Percentiles rank a stretch among this genome's conserved stretches.
phyloP scores from a whole-genome alignment of 2,113 vertebrate species.

The Pimephales promelas region DNA sequence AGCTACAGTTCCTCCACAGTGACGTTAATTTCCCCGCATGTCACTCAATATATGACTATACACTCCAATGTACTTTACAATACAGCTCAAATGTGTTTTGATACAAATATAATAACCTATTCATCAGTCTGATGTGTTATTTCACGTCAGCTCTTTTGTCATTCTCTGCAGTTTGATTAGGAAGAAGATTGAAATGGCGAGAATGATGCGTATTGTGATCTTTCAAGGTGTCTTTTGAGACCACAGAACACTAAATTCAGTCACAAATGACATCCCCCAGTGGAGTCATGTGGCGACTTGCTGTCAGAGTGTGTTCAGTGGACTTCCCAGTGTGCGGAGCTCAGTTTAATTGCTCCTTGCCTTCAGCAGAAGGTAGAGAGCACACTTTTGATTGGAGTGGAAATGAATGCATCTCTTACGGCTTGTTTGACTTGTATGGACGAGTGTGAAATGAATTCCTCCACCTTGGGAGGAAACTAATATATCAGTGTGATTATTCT shows the following conservation, averaged over 20 bases:
- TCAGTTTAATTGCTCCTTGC: conserved; percentile 1
- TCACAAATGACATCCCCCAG: background rate
- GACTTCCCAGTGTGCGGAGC: background rate
- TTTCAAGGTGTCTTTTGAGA: conserved; percentile 22
- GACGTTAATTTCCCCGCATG: background rate
- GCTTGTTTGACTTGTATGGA: conserved; percentile 6
- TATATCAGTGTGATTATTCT: conserved; percentile 7
- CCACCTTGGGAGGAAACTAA: background rate
- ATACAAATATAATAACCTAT: conserved; percentile 30
- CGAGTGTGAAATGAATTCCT: background rate
- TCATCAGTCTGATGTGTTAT: conserved; percentile 19
- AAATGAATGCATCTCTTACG: background rate
- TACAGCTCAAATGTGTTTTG: background rate
- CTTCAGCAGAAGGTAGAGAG: conserved; percentile 16
- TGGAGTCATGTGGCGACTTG: background rate
- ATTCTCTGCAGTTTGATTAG: conserved; percentile 13
- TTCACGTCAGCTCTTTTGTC: background rate
- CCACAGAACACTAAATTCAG: background rate
- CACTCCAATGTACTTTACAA: background rate
- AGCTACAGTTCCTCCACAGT: background rate
- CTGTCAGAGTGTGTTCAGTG: background rate
- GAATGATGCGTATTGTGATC: background rate
- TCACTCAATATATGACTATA: conserved; percentile 10
- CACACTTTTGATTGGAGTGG: background rate
- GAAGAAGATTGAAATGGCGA: background rate